Percentiles rank a stretch among this genome's conserved stretches.
These are phyloP conservation scores for Paratilapia polleni DNA, from an alignment of 2,113 vertebrate genomes.

Conservation along the genomic window DNA sequence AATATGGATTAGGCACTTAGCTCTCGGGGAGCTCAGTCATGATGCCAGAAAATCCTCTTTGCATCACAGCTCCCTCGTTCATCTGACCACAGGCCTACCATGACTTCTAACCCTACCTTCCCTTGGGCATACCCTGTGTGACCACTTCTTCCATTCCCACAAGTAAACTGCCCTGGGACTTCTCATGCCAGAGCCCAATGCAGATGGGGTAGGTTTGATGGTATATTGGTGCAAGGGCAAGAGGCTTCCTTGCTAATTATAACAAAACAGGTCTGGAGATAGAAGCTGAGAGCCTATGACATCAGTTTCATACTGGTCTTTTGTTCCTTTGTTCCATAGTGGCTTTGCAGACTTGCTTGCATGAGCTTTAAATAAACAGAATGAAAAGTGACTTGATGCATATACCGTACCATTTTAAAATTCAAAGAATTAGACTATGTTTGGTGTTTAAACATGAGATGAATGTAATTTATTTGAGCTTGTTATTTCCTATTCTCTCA, in stretches of 20 bases:
- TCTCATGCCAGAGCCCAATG: conserved; percentile 47
- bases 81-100: conserved; percentile 74
- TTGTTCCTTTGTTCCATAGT: conserved; percentile 63
- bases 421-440: conserved; percentile 11
- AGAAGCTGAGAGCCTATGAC: conserved; percentile 61
- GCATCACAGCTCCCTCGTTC: conserved; percentile 62
- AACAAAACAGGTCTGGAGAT: conserved; percentile 72
- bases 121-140: conserved; percentile 57
- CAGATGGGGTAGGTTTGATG: conserved; percentile 46
- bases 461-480: conserved; percentile 43
- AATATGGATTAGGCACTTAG: conserved; percentile 82
- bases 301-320: conserved; percentile 68
- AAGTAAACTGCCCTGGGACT: conserved; percentile 52
- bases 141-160: conserved; percentile 59
- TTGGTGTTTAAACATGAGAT: conserved; percentile 36
- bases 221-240: conserved; percentile 72
- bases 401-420: not conserved
- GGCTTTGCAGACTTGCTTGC: conserved; percentile 42
- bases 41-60: conserved; percentile 78
- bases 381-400: conserved; percentile 5
- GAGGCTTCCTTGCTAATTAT: conserved; percentile 79
- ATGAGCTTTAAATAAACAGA: conserved; percentile 44
- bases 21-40: conserved; percentile 69
- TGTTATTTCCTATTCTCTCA: conserved; percentile 39
- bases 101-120: conserved; percentile 73